Evolutionary conservation across 1,140 invertebrate species (phyloP).

Genomic region (Mizuhopecten yessoensis): DNA sequence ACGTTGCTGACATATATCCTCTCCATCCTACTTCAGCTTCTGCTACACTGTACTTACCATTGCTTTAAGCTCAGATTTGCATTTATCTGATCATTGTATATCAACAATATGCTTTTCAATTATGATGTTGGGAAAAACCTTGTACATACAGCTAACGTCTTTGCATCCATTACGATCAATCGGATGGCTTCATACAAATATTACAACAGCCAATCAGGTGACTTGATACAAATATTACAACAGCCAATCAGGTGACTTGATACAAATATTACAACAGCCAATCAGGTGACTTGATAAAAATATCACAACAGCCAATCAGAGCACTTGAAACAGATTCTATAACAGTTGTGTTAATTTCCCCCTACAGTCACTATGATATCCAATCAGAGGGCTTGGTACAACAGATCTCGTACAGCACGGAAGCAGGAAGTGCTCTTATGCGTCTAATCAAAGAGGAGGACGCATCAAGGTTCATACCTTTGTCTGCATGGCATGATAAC

Average conservation of each 20-base stretch:
- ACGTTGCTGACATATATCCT: neutral
- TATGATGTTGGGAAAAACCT: neutral
- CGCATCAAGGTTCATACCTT: conserved; percentile 72
- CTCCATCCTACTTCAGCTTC: neutral
- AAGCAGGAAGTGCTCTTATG: conserved; percentile 77
- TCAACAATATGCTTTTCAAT: neutral
- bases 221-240: neutral
- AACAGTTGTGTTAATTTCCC: conserved; percentile 34
- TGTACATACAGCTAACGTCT: neutral
- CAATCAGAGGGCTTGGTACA: conserved; percentile 79
- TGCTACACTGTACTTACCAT: neutral
- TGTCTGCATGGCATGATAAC: conserved; percentile 36
- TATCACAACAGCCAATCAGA: neutral
- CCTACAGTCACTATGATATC: conserved; percentile 80
- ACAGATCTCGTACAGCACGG: conserved; percentile 79
- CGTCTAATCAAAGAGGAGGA: conserved; percentile 78
- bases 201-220: too few species aligned
- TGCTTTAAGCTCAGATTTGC: neutral
- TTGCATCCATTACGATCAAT: neutral
- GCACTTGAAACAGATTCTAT: neutral
- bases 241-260: neutral
- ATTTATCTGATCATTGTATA: neutral
- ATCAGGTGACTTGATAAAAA: neutral
- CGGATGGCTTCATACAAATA: too few species aligned
- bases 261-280: neutral